Base-by-base conservation (phyloP, 2,888 invertebrate genomes). In the Xestia rhomboidea region DNA sequence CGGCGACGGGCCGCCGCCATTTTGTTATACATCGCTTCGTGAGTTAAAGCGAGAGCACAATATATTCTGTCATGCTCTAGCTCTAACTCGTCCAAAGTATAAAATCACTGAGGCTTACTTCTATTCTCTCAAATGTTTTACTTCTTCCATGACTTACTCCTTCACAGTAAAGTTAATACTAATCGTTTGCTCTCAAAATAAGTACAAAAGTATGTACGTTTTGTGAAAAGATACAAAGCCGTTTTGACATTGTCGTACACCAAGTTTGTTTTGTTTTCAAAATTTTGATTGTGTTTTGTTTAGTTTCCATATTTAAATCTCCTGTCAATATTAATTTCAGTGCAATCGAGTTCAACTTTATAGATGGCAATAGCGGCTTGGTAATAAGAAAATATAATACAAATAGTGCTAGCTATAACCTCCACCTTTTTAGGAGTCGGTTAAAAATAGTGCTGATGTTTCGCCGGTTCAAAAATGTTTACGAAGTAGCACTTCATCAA, bases 1-100 rank as follows among this genome's bases (percentile, higher is more conserved):
- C 86, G 88, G 86, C 82, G 83, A 84, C 85, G 80, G 87, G 84
- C 82, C 62, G 81, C 89, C 92, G 96, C 96, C 96, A 95, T 96
- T 91, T 96, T 96, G 95, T 95, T 85, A 88, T 90, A 70, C 81
- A 73, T 78, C 77, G 84, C 74, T 87, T 88, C 93, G 90, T 88
- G 93, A 95, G 93, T 90, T 89, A 84, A 92, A 95, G 90, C 77
- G 93, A 90, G 93, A 93, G 69, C 81, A 83, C 46, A 27, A 71
- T 80, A 66, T 81, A n/a, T 51, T 66, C n/a, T 66, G 51, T 82
- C 70, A 77, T 54, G 67, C 67, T 85, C 67, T 79, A 62, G 64
- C 67, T 85, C 67, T 79, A 62, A 54, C 54, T 30, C 51, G n/a
- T 44, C 62, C 27, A 67, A 73, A 46, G n/a, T 41, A n/a, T 66